Evolutionary conservation across 2,888 invertebrate species (phyloP).

Genomic region (Melanophora roralis): DNA sequence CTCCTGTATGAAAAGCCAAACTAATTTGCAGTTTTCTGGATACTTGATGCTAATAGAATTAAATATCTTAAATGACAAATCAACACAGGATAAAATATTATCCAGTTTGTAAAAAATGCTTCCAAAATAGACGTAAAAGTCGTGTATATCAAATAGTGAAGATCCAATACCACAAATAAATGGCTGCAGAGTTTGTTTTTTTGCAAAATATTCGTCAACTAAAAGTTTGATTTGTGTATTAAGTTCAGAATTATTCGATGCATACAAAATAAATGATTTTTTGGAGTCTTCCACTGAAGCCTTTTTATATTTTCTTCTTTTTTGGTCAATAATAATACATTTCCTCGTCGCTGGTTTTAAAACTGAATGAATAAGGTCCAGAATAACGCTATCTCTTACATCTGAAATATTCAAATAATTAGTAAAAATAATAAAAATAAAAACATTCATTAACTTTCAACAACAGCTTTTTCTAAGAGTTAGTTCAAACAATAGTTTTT

Average conservation of each 20-base stretch:
- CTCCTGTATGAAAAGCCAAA: background rate
- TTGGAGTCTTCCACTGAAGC: slow-evolving; percentile 1
- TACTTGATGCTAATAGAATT: background rate
- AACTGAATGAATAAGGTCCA: background rate
- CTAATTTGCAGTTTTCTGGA: background rate
- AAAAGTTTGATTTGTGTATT: slow-evolving; percentile 1
- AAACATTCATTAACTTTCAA: no score
- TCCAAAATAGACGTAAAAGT: slow-evolving; percentile 8
- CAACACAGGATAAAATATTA: background rate
- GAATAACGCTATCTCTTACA: background rate
- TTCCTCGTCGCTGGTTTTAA: background rate
- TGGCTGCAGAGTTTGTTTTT: background rate
- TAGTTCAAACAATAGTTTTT: no score
- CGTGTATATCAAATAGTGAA: background rate
- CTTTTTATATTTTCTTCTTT: background rate
- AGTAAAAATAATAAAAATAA: background rate
- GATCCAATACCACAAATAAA: no score
- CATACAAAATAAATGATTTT: background rate
- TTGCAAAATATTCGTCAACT: background rate
- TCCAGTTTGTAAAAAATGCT: slow-evolving; percentile 1
- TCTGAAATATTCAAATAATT: background rate
- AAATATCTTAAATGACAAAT: background rate
- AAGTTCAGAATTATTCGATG: background rate
- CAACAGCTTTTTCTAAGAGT: no score
- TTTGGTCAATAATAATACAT: background rate